Evolutionary conservation across 1,140 invertebrate species (phyloP), one percentile per base, ranked within the genome.

Genomic region (Episyrphus balteatus): DNA sequence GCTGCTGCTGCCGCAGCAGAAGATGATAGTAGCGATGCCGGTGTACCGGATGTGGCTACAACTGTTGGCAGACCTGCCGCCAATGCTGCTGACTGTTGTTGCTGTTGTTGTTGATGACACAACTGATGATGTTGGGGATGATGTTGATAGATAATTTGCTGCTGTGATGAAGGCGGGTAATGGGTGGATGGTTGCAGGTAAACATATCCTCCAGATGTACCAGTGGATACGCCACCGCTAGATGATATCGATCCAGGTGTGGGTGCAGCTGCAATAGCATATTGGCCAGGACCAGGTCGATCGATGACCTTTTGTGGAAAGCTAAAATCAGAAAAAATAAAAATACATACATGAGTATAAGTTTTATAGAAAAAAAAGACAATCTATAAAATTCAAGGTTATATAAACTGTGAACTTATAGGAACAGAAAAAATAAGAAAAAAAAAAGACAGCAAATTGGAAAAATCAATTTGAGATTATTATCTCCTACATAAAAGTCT

Each of bases 271-370:
- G 61, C 55, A 53, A 66, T 47, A 13, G 60, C 61, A 39, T 65
- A 67, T 41, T 65, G 59, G 46, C 58, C 59, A 42, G 64, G 60
- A 48, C 60, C 64, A 39, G 60, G 59, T 33, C 65, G 59, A 42
- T 68, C 65, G 15, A 64, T 60, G 51, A 62, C 59, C 51, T 68
- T 68, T 42, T 66, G 66, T 42, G 62, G 66, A 57, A 66, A 68
- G 56, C 66, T 68, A 48, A 12, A 68, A 67, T 41, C 26, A 44
- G 8, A 42, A 45, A 42, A 49, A 34, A n/a, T 5, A 31, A 44
- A 37, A 44, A 39, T 26, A 8, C 21, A 5, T 26, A 26, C 8
- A 26, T 26, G 21, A 26, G 8, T 26, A 26, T 26, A 26, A 36
- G 14, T n/a, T 36, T 36, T 36, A 36, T 36, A 5, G 34, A 36